Conservation (phyloP, 2,888 invertebrate species). For the Eristalinus sepulchralis region DNA sequence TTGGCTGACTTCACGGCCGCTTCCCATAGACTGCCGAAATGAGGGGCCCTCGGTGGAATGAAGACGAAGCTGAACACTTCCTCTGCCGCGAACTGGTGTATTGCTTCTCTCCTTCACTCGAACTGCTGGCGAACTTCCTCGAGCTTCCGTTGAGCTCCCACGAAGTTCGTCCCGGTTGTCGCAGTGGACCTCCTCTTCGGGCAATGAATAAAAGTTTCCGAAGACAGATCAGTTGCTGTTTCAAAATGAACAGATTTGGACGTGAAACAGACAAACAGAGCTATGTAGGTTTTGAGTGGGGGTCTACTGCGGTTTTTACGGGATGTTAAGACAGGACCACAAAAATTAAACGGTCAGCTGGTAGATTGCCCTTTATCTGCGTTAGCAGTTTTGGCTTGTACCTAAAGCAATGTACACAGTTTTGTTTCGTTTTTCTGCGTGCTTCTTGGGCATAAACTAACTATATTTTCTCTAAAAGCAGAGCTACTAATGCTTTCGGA, state of each 20-base stretch:
- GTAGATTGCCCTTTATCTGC: too few relatives aligned
- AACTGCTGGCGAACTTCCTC: not conserved
- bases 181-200: conserved; percentile 35
- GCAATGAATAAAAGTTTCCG: too few relatives aligned
- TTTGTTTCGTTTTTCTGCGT: too few relatives aligned
- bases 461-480: not conserved
- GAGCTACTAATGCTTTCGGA: too few relatives aligned
- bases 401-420: too few relatives aligned
- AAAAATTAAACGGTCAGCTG: too few relatives aligned
- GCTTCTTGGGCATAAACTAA: too few relatives aligned
- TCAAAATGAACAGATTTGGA: conserved; percentile 45
- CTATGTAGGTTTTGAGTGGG: conserved; percentile 51
- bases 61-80: not conserved
- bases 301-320: conserved; percentile 52
- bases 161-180: conserved; percentile 28
- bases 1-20: not conserved
- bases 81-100: not conserved
- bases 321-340: conserved; percentile 41
- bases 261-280: conserved; percentile 46
- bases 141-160: not conserved
- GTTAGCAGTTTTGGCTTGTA: too few relatives aligned
- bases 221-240: too few relatives aligned
- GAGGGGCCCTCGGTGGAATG: not conserved
- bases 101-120: not conserved
- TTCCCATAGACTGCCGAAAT: not conserved